phyloP scores from a whole-genome alignment of 1,140 invertebrate genomes.

The Pogonomyrmex barbatus region DNA sequence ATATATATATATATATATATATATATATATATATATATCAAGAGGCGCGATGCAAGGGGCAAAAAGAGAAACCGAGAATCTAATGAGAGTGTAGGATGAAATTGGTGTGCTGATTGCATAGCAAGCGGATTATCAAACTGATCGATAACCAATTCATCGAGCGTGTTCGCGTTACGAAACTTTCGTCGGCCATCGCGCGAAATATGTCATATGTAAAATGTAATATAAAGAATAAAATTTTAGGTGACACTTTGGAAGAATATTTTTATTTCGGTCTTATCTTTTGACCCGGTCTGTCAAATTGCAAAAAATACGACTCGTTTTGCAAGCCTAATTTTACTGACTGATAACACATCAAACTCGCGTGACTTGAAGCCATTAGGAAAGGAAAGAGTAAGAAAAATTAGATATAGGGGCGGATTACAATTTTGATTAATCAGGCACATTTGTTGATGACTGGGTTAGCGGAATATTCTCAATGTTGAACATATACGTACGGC shows the following conservation, averaged over 20 bases:
- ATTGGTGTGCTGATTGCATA: slow-evolving; percentile 58
- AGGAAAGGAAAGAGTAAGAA: background rate
- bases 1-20: too few species aligned
- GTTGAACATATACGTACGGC: background rate
- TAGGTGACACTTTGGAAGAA: background rate
- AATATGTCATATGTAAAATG: background rate
- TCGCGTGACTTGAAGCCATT: slow-evolving; percentile 6
- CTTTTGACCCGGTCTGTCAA: background rate
- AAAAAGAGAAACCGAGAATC: slow-evolving; percentile 1
- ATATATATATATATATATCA: background rate
- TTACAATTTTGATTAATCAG: slow-evolving; percentile 3
- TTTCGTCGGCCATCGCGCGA: background rate
- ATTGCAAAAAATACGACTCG: background rate
- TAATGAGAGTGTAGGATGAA: slow-evolving; percentile 38
- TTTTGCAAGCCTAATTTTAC: background rate
- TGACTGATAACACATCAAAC: background rate
- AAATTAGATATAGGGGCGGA: background rate
- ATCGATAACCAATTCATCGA: slow-evolving; percentile 59
- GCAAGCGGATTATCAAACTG: slow-evolving; percentile 42
- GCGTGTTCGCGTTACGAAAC: slow-evolving; percentile 16
- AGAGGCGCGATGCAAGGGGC: background rate
- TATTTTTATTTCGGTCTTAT: background rate
- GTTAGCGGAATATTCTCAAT: background rate
- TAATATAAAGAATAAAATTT: background rate
- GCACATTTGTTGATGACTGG: background rate